Base-by-base conservation (phyloP, 2,113 vertebrate species). In the Murina feae region DNA sequence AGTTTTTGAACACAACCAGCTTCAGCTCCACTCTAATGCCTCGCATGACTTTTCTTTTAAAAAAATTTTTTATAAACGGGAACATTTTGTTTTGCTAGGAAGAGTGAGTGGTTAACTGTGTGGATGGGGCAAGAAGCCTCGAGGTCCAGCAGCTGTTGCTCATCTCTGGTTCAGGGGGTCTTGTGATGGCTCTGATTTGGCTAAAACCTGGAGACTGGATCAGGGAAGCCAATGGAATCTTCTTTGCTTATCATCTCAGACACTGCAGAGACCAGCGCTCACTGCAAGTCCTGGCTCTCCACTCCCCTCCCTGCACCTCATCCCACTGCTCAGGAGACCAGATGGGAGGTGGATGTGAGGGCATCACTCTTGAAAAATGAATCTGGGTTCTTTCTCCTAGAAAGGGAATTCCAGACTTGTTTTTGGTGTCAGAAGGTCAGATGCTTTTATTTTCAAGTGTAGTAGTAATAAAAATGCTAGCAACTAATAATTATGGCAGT, bases 21-120 rank as follows among this genome's bases (percentile, higher is more conserved):
- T 84, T 93, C 85, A 74, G 89, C 55, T 78, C 84, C 65, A 68
- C 85, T 51, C 90, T 82, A 66, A 88, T 49, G 92, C 93, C 72
- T 96, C 6, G 10, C 63, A 39, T 66, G 95, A 91, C 83, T 96
- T 69, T 92, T n/a, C 76, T 82, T 65, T 55, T 35, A 42, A 91
- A 92, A 81, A 84, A 93, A 93, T 93, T 84, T 86, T 92, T 91
- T 87, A 78, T 55, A 88, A 94, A 89, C 16, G 58, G 92, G 95
- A 97, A 94, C 93, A 93, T 96, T 96, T 80, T 97, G 96, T 97
- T 95, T 96, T 93, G 81, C 90, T 96, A 35, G 69, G 94, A 88
- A 89, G 95, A 71, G 80, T 2, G 95, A 71, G 80, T 2, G 37
- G 87, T 79, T 97, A 66, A 81, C 93, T 65, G 78, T 87, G 84